These are phyloP conservation scores for Eudasyphora cyanicolor DNA, from an alignment of 2,888 invertebrate species.

Conservation along the genomic window DNA sequence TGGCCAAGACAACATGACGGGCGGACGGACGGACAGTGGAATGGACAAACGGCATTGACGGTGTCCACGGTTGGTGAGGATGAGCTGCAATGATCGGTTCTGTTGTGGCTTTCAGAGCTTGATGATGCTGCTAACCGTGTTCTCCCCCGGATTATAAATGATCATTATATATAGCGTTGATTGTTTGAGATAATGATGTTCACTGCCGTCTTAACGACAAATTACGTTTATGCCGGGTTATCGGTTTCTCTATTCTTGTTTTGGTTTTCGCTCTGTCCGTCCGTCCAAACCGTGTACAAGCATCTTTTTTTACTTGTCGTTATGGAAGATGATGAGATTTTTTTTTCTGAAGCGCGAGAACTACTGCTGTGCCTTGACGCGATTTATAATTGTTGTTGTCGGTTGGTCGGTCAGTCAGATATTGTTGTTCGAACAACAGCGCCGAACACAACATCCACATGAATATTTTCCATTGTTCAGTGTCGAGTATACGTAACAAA, in stretches of 20 bases:
- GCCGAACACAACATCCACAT: too few species aligned
- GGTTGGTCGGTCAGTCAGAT: not conserved
- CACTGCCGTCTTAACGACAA: constrained; percentile 34
- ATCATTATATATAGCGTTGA: constrained; percentile 55
- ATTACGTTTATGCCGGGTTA: constrained; percentile 40
- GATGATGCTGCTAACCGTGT: not conserved
- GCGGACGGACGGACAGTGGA: constrained; percentile 51
- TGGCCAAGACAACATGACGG: constrained; percentile 60
- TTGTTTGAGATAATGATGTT: constrained; percentile 49
- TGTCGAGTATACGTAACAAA: constrained; percentile 76
- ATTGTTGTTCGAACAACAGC: constrained; percentile 17
- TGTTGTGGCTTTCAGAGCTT: not conserved
- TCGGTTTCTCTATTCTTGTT: constrained; percentile 25
- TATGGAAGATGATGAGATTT: not conserved
- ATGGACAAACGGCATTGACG: constrained; percentile 44
- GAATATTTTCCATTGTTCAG: constrained; percentile 67
- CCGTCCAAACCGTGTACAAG: too few species aligned
- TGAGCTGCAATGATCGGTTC: constrained; percentile 44
- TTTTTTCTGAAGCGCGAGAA: constrained; percentile 59
- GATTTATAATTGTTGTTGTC: constrained; percentile 59
- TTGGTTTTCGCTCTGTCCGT: constrained; percentile 3
- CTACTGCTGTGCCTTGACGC: constrained; percentile 65
- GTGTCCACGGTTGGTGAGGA: constrained; percentile 59
- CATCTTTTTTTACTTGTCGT: constrained; percentile 17
- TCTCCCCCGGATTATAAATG: constrained; percentile 51